Evolutionary conservation across 2,797 vertebrate genomes (phyloP).

Genomic region (Centropyge bicolor): DNA sequence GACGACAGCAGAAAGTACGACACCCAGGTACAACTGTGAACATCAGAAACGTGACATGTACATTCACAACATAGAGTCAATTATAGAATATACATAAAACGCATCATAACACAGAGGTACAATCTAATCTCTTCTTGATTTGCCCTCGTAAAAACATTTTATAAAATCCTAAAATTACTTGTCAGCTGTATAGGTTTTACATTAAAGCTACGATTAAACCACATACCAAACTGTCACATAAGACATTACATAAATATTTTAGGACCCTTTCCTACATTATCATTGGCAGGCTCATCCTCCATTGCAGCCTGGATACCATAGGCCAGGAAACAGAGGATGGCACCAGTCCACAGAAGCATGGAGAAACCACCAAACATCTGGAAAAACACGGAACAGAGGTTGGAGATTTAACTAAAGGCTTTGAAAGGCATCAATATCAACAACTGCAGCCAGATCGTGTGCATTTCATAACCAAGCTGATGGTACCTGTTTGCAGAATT

Average conservation of each 20-base stretch:
- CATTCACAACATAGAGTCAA: neutral
- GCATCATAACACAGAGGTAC: neutral
- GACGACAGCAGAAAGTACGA: slow-evolving; percentile 95
- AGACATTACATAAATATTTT: neutral
- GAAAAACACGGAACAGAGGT: neutral
- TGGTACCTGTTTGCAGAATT: slow-evolving; percentile 91
- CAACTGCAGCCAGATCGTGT: neutral
- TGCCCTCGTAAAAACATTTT: too few species aligned
- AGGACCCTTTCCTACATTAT: slow-evolving; percentile 87
- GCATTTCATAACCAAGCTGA: neutral
- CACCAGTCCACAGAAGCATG: slow-evolving; percentile 96
- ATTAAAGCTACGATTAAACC: neutral
- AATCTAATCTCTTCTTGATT: neutral
- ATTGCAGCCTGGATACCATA: slow-evolving; percentile 91
- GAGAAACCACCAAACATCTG: slow-evolving; percentile 97
- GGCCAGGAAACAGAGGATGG: slow-evolving; percentile 95
- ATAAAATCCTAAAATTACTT: neutral
- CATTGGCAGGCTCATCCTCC: slow-evolving; percentile 90
- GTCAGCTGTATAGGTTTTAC: neutral
- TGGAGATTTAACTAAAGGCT: neutral
- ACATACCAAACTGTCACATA: neutral
- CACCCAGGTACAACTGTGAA: slow-evolving; percentile 91
- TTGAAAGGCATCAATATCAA: neutral
- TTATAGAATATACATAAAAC: neutral
- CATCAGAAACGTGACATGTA: neutral